Percentiles rank a stretch among this genome's conserved stretches.
Evolutionary conservation across 2,113 vertebrate genomes (phyloP).

Genomic region (Takifugu bimaculatus): DNA sequence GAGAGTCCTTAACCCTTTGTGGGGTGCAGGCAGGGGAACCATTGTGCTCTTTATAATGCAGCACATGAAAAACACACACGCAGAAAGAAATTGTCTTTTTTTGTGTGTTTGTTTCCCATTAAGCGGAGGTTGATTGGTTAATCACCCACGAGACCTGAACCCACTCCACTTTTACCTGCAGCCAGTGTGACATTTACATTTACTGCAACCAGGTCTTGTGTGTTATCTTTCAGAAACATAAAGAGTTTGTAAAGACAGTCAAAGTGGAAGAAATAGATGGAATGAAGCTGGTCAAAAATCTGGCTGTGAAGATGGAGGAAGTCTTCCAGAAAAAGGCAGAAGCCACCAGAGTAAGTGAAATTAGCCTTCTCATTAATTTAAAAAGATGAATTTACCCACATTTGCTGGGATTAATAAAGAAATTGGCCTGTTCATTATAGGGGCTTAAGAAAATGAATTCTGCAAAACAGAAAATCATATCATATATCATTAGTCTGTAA

Average conservation of each 20-base stretch:
- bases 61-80: not conserved
- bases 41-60: too few relatives aligned
- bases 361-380: not conserved
- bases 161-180: not conserved
- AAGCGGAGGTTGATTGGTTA: conserved; percentile 1
- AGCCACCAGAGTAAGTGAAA: conserved; percentile 84
- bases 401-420: not conserved
- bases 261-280: conserved; percentile 94
- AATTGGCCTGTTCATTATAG: not conserved
- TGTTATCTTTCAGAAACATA: conserved; percentile 84
- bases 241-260: conserved; percentile 92
- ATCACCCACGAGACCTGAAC: not conserved
- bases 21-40: conserved; percentile 3
- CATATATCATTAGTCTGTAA: too few relatives aligned
- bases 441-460: too few relatives aligned
- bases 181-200: not conserved
- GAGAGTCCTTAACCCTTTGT: conserved; percentile 8
- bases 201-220: not conserved
- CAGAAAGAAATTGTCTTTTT: not conserved
- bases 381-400: not conserved
- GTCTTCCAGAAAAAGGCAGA: conserved; percentile 95
- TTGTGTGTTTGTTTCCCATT: not conserved
- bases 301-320: conserved; percentile 95
- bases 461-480: too few relatives aligned
- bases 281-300: conserved; percentile 89